A percentile compares a stretch with the other conserved stretches of the same genome.
These are phyloP conservation scores for Cephus rjabovi DNA, from an alignment of 2,888 invertebrate genomes.

Conservation along the genomic window DNA sequence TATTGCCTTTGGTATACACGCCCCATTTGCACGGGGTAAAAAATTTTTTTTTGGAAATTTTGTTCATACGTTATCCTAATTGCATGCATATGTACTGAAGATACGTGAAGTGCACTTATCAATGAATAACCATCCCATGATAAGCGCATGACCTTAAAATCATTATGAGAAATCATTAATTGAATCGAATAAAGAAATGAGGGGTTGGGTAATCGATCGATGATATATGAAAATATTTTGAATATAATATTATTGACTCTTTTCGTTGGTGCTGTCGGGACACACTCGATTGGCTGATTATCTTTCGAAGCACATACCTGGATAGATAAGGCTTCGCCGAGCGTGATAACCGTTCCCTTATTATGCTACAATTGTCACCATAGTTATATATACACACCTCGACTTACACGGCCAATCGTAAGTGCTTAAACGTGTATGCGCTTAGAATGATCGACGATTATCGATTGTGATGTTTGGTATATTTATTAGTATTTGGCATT, in stretches of 20 bases:
- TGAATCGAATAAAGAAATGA: background rate
- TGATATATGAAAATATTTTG: background rate
- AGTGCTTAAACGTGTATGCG: background rate
- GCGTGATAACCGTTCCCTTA: constrained; percentile 13
- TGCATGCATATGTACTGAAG: background rate
- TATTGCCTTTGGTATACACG: constrained; percentile 2
- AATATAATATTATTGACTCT: background rate
- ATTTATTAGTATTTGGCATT: background rate
- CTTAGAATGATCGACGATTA: background rate
- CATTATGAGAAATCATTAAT: background rate
- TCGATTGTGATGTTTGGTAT: background rate
- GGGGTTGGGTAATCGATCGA: background rate
- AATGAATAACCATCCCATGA: background rate
- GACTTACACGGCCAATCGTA: background rate
- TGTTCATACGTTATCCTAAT: background rate
- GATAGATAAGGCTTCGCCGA: constrained; percentile 9
- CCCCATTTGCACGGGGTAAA: background rate
- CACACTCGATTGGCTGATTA: background rate
- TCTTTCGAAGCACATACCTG: background rate
- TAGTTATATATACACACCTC: constrained; percentile 15
- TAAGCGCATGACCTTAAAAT: background rate
- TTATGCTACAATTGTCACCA: constrained; percentile 8
- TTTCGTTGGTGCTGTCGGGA: background rate
- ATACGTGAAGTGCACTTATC: constrained; percentile 9
- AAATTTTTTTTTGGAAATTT: background rate